Percentiles rank a stretch among this genome's conserved stretches.
Evolutionary conservation across 2,888 invertebrate species (phyloP).

Genomic region (Graphium colonna): DNA sequence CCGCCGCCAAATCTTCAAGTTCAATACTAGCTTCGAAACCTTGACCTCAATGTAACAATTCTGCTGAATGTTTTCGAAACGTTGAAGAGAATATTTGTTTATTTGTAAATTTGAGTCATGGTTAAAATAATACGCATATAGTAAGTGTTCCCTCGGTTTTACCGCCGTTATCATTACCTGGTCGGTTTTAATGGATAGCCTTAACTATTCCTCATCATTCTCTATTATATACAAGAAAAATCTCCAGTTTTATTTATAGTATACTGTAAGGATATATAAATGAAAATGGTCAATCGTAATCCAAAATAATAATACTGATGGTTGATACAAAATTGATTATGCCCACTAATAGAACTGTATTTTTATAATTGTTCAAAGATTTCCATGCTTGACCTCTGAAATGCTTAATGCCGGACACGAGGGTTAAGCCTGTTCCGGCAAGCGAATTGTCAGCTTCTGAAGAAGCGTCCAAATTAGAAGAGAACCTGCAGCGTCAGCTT

Average conservation of each 20-base stretch:
- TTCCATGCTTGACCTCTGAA: slow-evolving; percentile 27
- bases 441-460: slow-evolving; percentile 52
- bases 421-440: slow-evolving; percentile 58
- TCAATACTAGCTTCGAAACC: background rate
- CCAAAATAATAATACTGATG: too few relatives aligned
- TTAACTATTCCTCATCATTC: too few relatives aligned
- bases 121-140: too few relatives aligned
- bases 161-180: too few relatives aligned
- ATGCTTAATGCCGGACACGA: slow-evolving; percentile 66
- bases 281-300: too few relatives aligned
- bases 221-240: too few relatives aligned
- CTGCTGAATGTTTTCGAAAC: background rate
- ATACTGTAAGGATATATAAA: too few relatives aligned
- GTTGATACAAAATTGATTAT: too few relatives aligned
- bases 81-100: background rate
- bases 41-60: background rate
- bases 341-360: background rate
- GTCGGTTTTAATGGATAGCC: too few relatives aligned
- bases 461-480: slow-evolving; percentile 56
- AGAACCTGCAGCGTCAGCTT: slow-evolving; percentile 58
- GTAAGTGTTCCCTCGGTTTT: too few relatives aligned
- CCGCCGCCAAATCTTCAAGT: background rate
- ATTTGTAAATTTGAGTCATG: background rate
- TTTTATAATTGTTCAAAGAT: background rate
- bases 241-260: too few relatives aligned